phyloP scores from a whole-genome alignment of 2,113 vertebrate species.

The Caranx melampygus region DNA sequence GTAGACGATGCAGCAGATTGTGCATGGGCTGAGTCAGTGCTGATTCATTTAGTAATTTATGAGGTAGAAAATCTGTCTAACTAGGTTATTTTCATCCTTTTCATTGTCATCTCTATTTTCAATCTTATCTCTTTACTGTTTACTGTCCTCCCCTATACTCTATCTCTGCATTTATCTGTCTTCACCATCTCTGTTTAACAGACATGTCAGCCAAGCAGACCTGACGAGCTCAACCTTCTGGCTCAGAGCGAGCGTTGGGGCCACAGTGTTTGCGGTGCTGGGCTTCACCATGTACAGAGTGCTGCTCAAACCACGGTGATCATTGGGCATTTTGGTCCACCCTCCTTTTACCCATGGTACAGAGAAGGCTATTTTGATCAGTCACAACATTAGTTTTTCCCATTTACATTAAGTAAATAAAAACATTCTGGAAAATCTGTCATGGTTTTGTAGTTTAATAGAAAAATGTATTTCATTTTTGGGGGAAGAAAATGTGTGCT shows the following conservation, averaged over 20 bases:
- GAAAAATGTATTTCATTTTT: slow-evolving; percentile 10
- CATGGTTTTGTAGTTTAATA: slow-evolving; percentile 19
- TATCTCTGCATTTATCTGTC: not conserved
- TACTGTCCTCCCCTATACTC: not conserved
- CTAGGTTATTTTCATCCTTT: slow-evolving; percentile 67
- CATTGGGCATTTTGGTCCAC: slow-evolving; percentile 16
- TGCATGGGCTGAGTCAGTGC: not conserved
- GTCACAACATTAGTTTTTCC: slow-evolving; percentile 9
- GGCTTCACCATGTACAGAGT: slow-evolving; percentile 96
- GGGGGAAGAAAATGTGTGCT: not conserved
- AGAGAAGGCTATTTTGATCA: slow-evolving; percentile 22
- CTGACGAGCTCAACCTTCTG: slow-evolving; percentile 95
- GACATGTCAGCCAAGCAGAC: slow-evolving; percentile 92
- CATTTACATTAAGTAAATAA: not conserved
- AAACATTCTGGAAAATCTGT: not conserved
- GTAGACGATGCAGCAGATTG: not conserved
- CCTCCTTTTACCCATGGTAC: slow-evolving; percentile 1
- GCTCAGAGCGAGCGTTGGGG: slow-evolving; percentile 94
- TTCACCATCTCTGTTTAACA: slow-evolving; percentile 75
- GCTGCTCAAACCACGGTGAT: slow-evolving; percentile 93
- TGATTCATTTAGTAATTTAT: not conserved
- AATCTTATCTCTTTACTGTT: not conserved
- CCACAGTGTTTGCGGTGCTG: slow-evolving; percentile 93
- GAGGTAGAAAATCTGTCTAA: not conserved
- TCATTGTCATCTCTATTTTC: not conserved